Evolutionary conservation across 2,888 invertebrate species (phyloP), one percentile per base, ranked within the genome.

Genomic region (Ennomos erosarius): DNA sequence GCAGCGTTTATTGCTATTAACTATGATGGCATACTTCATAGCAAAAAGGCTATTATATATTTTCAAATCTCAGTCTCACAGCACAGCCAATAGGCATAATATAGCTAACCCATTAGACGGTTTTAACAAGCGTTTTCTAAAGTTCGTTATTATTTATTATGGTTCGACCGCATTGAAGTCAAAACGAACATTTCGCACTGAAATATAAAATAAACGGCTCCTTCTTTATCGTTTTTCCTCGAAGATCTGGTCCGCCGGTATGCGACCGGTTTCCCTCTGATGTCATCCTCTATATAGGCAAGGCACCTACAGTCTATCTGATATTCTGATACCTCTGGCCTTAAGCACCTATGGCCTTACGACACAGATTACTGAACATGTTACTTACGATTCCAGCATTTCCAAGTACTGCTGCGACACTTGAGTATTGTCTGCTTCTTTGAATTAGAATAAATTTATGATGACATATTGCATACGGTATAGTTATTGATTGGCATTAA

Each of bases 231-330:
- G 11, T 51, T 47, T 45, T 60, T 51, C 51, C 47, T 55, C 33
- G 39, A 40, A 54, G 53, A 43, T 11, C 53, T 10, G 39, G 53
- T 39, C 34, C 13, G 13, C 33, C 35, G 50, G 55, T 60, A 60
- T 55, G 59, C 59, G 47, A 65, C 65, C 61, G 65, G 65, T 67
- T 65, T 53, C 35, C 40, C 13, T 40, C 63, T 65, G 65, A 67
- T 65, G 67, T 67, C 63, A 65, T 55, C 57, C 55, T 48, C 36
- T 37, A 33, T 37, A 12, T 13, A 13, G 16, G n/a, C 1, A 1
- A 1, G 26, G 26, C 26, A 26, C 26, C 16, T 42, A 35, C 46
- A 35, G 26, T 26, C 6, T 26, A 26, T 26, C 26, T 26, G 42
- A 38, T 33, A 40, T 13, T 26, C 26, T 26, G 42, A 38, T 33